Evolutionary conservation across 2,113 vertebrate species (phyloP), one percentile per base, ranked within the genome.

Genomic region (Panthera uncia): DNA sequence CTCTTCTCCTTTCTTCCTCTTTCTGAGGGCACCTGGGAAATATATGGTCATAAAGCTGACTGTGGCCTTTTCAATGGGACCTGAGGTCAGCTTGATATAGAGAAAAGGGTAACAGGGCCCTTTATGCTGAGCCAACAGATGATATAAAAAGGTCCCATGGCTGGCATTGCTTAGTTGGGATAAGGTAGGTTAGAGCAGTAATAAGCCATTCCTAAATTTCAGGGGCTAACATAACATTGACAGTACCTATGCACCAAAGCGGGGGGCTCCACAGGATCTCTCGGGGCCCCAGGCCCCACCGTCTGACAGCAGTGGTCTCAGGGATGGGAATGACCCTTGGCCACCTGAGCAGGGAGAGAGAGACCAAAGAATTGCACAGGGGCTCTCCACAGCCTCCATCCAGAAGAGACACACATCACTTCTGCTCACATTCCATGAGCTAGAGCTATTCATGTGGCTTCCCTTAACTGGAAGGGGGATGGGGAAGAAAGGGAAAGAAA

Each of bases 221-320:
- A 15, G n/a, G 36, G 61, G 33, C 41, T 82, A 50, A 18, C 3
- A 2, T 38, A 31, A 29, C 81, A 55, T 65, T 73, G 45, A 31
- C 1, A 55, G 74, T 1, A n/a, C 48, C 79, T 48, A 4, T 0
- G 7, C 41, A 78, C 41, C 7, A 3, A 78, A 48, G 7, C 0
- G 0, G 41, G 7, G 41, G 41, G 29, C 61, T 14, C 65, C 73
- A 3, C 23, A 41, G 45, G n/a, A 1, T 48, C 81, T n/a, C 55
- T 29, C 31, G 5, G 45, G 78, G 41, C 12, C 21, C 2, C 61
- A 27, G n/a, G 25, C 29, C 19, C 52, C 21, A 0, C 38, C 6
- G 0, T 63, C 80, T 38, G 3, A 25, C 0, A 41, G 38, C 23
- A 36, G 57, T 1, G 0, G 21, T 41, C 29, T 63, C 36, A 27